Conservation (phyloP, 2,797 vertebrate genomes). For the Notamacropus eugenii region DNA sequence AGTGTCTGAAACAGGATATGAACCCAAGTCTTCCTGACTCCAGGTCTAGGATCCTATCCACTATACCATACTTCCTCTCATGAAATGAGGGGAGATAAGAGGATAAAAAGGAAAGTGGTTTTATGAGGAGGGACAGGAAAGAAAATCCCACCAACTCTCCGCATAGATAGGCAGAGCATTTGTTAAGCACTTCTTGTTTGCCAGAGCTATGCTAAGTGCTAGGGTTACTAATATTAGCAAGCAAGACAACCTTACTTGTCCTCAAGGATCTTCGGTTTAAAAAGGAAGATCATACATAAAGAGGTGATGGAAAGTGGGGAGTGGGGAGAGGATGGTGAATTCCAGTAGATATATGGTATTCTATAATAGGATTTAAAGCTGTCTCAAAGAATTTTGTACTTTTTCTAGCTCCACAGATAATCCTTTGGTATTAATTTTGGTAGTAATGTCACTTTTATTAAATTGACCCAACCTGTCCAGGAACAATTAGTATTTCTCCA, state of each 20-base stretch:
- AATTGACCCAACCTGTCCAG: neutral
- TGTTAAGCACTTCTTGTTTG: neutral
- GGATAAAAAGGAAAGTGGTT: neutral
- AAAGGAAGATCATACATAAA: neutral
- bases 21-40: neutral
- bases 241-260: neutral
- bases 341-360: neutral
- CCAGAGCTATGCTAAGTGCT: neutral
- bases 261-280: neutral
- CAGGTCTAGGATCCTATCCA: neutral
- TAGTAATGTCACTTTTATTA: neutral
- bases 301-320: neutral
- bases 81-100: neutral
- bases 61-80: neutral
- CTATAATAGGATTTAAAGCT: neutral
- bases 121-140: neutral
- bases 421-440: neutral
- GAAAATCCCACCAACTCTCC: neutral
- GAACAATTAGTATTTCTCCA: neutral
- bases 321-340: neutral
- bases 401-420: neutral
- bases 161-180: neutral
- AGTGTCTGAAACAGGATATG: neutral
- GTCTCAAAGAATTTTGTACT: neutral
- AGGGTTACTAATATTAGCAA: neutral